Conservation (phyloP, 2,797 vertebrate species). For the Amblyraja radiata region DNA sequence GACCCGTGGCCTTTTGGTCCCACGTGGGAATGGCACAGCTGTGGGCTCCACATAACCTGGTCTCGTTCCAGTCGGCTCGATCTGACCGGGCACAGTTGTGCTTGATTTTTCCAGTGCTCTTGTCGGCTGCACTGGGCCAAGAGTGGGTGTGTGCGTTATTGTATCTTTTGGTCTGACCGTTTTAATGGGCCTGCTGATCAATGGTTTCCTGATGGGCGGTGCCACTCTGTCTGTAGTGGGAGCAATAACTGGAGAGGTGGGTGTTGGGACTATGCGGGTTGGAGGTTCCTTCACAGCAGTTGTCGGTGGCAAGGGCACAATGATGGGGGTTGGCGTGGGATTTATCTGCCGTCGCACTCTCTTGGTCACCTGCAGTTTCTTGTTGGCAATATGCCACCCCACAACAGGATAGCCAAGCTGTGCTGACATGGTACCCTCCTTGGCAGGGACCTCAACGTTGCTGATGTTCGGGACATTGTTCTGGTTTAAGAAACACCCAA, state of each 20-base stretch:
- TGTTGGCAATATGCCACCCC: slow-evolving; percentile 97
- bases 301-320: slow-evolving; percentile 78
- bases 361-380: slow-evolving; percentile 83
- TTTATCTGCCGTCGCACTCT: slow-evolving; percentile 80
- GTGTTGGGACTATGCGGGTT: slow-evolving; percentile 80
- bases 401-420: slow-evolving; percentile 89
- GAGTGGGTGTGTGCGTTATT: slow-evolving; percentile 82
- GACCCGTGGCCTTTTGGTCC: slow-evolving; percentile 68
- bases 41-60: slow-evolving; percentile 77
- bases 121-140: slow-evolving; percentile 83
- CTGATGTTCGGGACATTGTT: slow-evolving; percentile 81
- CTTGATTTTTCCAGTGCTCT: slow-evolving; percentile 75
- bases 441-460: slow-evolving; percentile 81
- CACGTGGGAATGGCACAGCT: slow-evolving; percentile 69
- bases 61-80: slow-evolving; percentile 75
- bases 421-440: slow-evolving; percentile 88
- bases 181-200: slow-evolving; percentile 77
- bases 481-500: slow-evolving; percentile 88
- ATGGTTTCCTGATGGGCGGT: slow-evolving; percentile 81
- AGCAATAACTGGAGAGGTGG: slow-evolving; percentile 83
- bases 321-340: slow-evolving; percentile 77
- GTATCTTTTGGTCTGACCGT: slow-evolving; percentile 82
- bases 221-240: slow-evolving; percentile 77
- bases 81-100: slow-evolving; percentile 64
- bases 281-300: slow-evolving; percentile 77